These are phyloP conservation scores for Ptyas mucosa DNA, from an alignment of 2,113 vertebrate species.

Conservation along the genomic window DNA sequence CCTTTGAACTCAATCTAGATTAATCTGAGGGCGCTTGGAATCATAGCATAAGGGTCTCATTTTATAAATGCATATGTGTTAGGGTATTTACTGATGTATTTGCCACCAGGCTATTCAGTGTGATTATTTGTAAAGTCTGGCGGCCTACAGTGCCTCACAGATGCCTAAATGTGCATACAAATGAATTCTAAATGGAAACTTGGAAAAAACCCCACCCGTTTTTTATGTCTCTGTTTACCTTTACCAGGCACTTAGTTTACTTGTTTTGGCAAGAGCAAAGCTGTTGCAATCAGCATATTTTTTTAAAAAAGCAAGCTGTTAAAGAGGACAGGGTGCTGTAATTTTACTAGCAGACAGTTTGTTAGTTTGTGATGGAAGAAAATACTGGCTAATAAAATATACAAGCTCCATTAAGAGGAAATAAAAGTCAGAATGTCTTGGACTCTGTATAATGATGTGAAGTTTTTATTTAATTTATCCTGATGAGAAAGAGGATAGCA, in stretches of 20 bases:
- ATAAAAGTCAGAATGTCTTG: background rate
- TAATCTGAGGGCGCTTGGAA: background rate
- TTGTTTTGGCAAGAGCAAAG: constrained; percentile 20
- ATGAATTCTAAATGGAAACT: constrained; percentile 24
- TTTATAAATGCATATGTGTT: constrained; percentile 5
- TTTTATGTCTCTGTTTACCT: constrained; percentile 29
- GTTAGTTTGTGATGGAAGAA: constrained; percentile 6
- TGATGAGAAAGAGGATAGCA: background rate
- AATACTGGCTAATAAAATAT: constrained; percentile 13
- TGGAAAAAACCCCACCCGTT: constrained; percentile 25
- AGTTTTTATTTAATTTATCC: background rate
- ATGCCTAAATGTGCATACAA: constrained; percentile 9
- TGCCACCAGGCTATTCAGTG: constrained; percentile 29
- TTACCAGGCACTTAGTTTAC: constrained; percentile 11
- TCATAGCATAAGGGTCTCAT: background rate
- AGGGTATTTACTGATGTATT: background rate
- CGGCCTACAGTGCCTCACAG: background rate
- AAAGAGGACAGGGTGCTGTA: background rate
- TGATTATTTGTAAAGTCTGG: constrained; percentile 15
- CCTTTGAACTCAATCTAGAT: background rate
- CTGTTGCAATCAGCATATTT: constrained; percentile 7
- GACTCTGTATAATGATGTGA: background rate
- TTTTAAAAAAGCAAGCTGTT: constrained; percentile 6
- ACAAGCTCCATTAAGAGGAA: constrained; percentile 18
- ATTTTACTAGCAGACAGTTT: constrained; percentile 20